Base-by-base conservation (phyloP, 1,140 invertebrate species). In the Drosophila willistoni region DNA sequence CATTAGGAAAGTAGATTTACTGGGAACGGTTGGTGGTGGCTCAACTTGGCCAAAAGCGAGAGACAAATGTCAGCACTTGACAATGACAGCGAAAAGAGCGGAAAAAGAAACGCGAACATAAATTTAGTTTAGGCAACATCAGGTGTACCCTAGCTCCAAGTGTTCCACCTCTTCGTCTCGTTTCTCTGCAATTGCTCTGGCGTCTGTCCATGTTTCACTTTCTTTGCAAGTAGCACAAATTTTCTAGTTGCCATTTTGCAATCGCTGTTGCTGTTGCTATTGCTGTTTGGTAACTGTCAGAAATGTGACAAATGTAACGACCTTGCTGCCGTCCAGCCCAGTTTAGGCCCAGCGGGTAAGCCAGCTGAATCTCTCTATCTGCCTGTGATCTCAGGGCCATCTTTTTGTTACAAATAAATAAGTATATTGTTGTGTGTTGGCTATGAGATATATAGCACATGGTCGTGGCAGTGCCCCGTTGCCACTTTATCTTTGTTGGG, bases 251-350 rank as follows among this genome's bases (percentile, higher is more conserved):
- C 67, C 71, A 65, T 71, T 84, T 74, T 34, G 80, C 71, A 73
- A 80, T 77, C 67, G 77, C 61, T 36, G 34, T 36, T 12, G 34
- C 34, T 13, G 12, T 39, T 12, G 36, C 36, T 36, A 12, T 36
- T 12, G 34, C 34, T 84, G 44, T 70, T 77, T 77, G 59, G 66
- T 39, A 73, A 64, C 55, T 75, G 81, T 73, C 75, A 76, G 39
- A 63, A 64, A 55, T 85, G 66, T 77, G 81, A 83, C 68, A 81
- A 76, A 83, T 75, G 75, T 42, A 69, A 69, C 81, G 66, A 77
- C 69, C 77, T 77, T 77, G 75, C 54, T 47, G 54, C 71, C 63
- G 64, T 36, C 42, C 47, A 36, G 39, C 29, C 47, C 47, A 39
- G 44, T 9, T 10, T 9, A 19, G 44, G 39, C 59, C 64, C 64